Conservation (phyloP, 2,113 vertebrate species). For the Brachyhypopomus gauderio region DNA sequence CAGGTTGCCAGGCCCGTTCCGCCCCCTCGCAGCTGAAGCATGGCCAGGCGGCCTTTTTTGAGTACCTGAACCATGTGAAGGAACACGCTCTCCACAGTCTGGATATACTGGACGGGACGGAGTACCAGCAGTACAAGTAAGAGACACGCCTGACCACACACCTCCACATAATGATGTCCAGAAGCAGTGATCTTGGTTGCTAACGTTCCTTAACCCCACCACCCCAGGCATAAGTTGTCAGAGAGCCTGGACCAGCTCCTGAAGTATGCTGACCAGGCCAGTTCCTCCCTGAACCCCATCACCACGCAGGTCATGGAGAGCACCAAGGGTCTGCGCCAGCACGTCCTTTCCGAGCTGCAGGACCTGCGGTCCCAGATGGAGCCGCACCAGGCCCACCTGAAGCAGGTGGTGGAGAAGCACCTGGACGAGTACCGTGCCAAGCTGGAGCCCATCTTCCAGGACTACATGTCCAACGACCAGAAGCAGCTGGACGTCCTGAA, state of each 20-base stretch:
- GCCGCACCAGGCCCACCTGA: constrained; percentile 71
- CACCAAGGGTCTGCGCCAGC: constrained; percentile 47
- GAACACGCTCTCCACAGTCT: constrained; percentile 66
- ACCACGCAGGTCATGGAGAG: constrained; percentile 64
- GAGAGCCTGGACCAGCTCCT: constrained; percentile 67
- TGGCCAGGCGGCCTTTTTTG: constrained; percentile 47
- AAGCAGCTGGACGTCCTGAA: constrained; percentile 62
- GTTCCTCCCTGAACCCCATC: constrained; percentile 70
- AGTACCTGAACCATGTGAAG: constrained; percentile 78
- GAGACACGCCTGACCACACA: constrained; percentile 18
- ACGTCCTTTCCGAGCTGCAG: constrained; percentile 74
- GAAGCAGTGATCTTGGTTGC: neutral
- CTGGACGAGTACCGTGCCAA: constrained; percentile 66
- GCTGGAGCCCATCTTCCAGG: constrained; percentile 70
- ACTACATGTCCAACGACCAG: constrained; percentile 62
- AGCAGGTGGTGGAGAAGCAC: constrained; percentile 69
- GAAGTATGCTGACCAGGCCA: constrained; percentile 63
- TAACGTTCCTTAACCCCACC: neutral
- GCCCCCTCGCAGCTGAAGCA: constrained; percentile 59
- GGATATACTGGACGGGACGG: constrained; percentile 70
- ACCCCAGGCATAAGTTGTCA: constrained; percentile 71
- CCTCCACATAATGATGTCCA: neutral
- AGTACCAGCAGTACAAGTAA: constrained; percentile 80
- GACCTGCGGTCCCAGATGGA: constrained; percentile 69
- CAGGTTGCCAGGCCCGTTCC: constrained; percentile 58